phyloP scores from a whole-genome alignment of 2,888 invertebrate species.

The Allacma fusca region DNA sequence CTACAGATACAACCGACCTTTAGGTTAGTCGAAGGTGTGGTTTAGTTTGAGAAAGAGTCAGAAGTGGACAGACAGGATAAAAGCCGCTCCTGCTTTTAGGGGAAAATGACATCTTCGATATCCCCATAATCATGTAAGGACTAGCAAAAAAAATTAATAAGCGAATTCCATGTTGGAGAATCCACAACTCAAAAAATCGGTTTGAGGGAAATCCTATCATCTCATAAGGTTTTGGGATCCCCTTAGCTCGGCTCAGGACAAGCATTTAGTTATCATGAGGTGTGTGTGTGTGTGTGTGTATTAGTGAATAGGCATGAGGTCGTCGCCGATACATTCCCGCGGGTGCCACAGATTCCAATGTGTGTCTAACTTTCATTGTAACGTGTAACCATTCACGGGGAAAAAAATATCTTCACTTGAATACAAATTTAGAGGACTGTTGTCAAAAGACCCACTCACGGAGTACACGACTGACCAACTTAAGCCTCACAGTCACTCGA shows the following conservation, averaged over 20 bases:
- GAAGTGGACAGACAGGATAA: neutral
- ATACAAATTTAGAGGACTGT: neutral
- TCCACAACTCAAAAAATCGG: neutral
- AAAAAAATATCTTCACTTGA: neutral
- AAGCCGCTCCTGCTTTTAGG: neutral
- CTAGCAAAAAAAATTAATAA: neutral
- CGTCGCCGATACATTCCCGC: neutral
- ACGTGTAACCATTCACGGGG: neutral
- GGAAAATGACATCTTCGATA: neutral
- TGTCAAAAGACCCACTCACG: neutral
- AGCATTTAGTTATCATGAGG: too few relatives aligned
- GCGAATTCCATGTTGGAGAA: neutral
- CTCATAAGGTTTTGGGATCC: neutral
- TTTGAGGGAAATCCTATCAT: neutral
- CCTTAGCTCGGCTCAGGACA: neutral
- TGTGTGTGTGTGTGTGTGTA: too few relatives aligned
- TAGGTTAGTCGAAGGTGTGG: conserved; percentile 3
- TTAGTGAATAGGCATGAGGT: neutral
- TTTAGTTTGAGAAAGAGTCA: neutral
- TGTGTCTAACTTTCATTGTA: conserved; percentile 3
- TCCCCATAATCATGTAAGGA: neutral
- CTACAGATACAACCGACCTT: neutral
- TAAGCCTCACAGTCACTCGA: neutral
- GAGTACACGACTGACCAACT: conserved; percentile 11
- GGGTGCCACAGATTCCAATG: conserved; percentile 14